Evolutionary conservation across 2,888 invertebrate genomes (phyloP), one percentile per base, ranked within the genome.

Genomic region (Listrodromus nycthemerus): DNA sequence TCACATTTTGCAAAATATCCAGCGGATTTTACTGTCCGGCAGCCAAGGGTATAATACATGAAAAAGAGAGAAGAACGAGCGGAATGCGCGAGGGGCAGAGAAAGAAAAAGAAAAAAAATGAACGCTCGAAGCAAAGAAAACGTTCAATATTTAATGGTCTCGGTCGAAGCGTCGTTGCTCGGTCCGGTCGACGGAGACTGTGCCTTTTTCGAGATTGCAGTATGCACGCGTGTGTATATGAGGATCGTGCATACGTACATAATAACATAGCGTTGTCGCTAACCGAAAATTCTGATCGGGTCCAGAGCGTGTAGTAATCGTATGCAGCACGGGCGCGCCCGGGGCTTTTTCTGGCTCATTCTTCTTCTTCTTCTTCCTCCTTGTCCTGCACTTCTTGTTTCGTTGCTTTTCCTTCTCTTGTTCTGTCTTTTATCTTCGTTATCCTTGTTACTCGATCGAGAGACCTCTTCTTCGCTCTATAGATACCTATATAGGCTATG

Each of bases 241-340:
- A 10, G 45, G 66, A 61, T 58, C 75, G 75, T 74, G 75, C 80
- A 85, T 71, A 85, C 58, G 78, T 81, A 80, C 58, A 80, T 70
- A 82, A 83, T 84, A 83, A 84, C 83, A 75, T 69, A 75, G 78
- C 79, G 84, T 85, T 87, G 86, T 85, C 82, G 82, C 79, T 83
- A 85, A 84, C 84, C 84, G 84, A 86, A 61, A 85, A 87, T 86
- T 83, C 84, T 82, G 84, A 87, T 86, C 82, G 78, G 41, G 75
- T 83, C 78, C 75, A 80, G 85, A 79, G 58, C 33, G 66, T 69
- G 41, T 71, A 66, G 80, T 87, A 87, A 87, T 86, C 85, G 86
- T 86, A 87, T 87, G 87, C 87, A 87, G 87, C 87, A 87, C 87
- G 87, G 87, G 87, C 85, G 85, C 85, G 87, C 87, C 86, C 66